Conservation (phyloP, 1,140 invertebrate species). For the Ganaspis sp. region DNA sequence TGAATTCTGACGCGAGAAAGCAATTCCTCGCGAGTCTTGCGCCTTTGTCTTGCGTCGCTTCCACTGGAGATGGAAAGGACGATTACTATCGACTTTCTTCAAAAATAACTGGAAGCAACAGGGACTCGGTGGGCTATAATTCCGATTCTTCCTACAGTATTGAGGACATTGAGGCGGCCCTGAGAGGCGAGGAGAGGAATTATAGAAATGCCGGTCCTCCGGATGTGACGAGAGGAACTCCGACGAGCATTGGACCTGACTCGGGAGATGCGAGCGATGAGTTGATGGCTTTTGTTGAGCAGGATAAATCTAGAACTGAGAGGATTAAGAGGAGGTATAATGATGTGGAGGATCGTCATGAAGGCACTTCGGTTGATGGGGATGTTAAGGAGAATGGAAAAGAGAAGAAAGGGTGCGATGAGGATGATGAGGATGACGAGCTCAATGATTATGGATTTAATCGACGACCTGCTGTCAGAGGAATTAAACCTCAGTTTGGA, state of each 20-base stretch:
- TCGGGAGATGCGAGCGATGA: constrained; percentile 78
- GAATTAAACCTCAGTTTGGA: constrained; percentile 84
- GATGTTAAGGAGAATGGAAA: constrained; percentile 40
- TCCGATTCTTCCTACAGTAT: constrained; percentile 80
- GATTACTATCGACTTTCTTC: constrained; percentile 82
- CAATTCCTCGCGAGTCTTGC: constrained; percentile 86
- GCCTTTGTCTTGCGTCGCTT: constrained; percentile 84
- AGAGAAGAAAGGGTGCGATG: constrained; percentile 4
- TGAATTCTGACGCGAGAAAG: constrained; percentile 78
- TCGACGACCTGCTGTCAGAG: constrained; percentile 88
- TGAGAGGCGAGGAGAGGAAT: constrained; percentile 74
- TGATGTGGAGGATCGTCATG: constrained; percentile 62
- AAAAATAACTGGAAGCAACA: constrained; percentile 74
- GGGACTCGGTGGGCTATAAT: constrained; percentile 75
- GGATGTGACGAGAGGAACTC: constrained; percentile 86
- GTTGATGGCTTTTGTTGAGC: constrained; percentile 88
- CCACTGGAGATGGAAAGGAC: constrained; percentile 79
- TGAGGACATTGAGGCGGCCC: constrained; percentile 81
- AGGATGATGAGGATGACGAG: constrained; percentile 85
- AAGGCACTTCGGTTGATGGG: constrained; percentile 37
- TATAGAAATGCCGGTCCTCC: constrained; percentile 75
- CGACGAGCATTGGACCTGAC: constrained; percentile 62
- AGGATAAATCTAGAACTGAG: constrained; percentile 87
- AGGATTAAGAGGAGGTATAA: constrained; percentile 85
- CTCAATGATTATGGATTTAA: constrained; percentile 93